phyloP scores from a whole-genome alignment of 2,888 invertebrate genomes.

The Cantharis flavilabris region DNA sequence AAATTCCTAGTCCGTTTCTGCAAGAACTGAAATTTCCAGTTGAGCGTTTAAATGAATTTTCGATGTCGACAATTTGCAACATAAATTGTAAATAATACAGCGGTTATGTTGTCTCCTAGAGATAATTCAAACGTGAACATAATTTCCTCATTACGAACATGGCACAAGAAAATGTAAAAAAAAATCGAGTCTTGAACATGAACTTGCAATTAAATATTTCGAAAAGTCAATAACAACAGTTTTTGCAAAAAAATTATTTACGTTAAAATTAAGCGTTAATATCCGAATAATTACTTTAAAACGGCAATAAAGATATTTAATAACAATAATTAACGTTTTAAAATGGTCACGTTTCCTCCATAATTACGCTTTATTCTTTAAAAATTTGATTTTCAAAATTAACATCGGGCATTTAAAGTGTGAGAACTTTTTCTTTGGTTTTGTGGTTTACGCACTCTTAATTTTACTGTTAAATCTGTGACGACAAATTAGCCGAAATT shows the following conservation, averaged over 20 bases:
- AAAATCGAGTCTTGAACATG: neutral
- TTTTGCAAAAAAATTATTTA: neutral
- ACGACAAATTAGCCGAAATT: neutral
- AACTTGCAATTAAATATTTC: neutral
- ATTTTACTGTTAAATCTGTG: neutral
- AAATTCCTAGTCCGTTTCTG: neutral
- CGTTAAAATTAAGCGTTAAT: neutral
- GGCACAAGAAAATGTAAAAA: neutral
- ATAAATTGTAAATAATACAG: neutral
- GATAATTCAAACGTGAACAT: neutral
- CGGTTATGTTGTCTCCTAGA: neutral
- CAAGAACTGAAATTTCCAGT: neutral
- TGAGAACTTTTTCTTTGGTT: neutral
- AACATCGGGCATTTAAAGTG: neutral
- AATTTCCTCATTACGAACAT: neutral
- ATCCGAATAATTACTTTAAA: neutral
- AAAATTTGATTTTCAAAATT: neutral
- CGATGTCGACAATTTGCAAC: neutral
- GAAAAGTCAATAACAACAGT: neutral
- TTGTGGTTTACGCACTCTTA: neutral
- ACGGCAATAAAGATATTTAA: neutral
- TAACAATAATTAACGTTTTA: neutral
- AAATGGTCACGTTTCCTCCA: neutral
- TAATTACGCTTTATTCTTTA: neutral
- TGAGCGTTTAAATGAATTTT: neutral